phyloP scores from a whole-genome alignment of 64 coral and sea anemone species.

The Hydrozoanthus tunicans region DNA sequence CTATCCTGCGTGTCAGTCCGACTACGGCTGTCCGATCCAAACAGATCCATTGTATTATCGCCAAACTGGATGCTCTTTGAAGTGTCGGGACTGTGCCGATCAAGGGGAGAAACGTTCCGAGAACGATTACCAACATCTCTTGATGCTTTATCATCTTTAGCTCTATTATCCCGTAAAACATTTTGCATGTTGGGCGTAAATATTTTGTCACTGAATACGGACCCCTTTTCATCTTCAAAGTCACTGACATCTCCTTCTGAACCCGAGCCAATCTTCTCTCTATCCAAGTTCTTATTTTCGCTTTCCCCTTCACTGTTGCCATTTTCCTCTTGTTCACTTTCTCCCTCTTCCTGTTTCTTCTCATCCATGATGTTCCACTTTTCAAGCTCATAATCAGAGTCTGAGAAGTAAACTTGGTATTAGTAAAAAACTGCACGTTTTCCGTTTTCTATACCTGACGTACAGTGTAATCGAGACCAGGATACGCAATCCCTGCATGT shows the following conservation, averaged over 20 bases:
- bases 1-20: conserved; percentile 46
- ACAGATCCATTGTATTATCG: conserved; percentile 63
- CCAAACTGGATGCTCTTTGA: conserved; percentile 23
- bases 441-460: no score
- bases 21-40: conserved; percentile 58
- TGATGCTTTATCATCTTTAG: background rate
- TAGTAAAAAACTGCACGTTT: background rate
- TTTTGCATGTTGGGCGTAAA: background rate
- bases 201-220: conserved; percentile 70
- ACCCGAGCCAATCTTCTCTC: conserved; percentile 65
- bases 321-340: conserved; percentile 44
- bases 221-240: conserved; percentile 63
- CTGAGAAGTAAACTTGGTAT: conserved; percentile 32
- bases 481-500: no score
- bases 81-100: background rate
- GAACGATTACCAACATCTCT: background rate
- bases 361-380: conserved; percentile 94
- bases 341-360: conserved; percentile 76
- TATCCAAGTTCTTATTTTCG: background rate
- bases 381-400: conserved; percentile 94
- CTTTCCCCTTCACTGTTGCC: conserved; percentile 42
- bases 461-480: no score
- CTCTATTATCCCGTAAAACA: conserved; percentile 20
- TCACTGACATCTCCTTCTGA: conserved; percentile 93
- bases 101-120: background rate